A percentile compares a stretch with the other conserved stretches of the same genome.
Evolutionary conservation across 2,797 vertebrate species (phyloP).

Genomic region (Neosilurus mollespiculum): DNA sequence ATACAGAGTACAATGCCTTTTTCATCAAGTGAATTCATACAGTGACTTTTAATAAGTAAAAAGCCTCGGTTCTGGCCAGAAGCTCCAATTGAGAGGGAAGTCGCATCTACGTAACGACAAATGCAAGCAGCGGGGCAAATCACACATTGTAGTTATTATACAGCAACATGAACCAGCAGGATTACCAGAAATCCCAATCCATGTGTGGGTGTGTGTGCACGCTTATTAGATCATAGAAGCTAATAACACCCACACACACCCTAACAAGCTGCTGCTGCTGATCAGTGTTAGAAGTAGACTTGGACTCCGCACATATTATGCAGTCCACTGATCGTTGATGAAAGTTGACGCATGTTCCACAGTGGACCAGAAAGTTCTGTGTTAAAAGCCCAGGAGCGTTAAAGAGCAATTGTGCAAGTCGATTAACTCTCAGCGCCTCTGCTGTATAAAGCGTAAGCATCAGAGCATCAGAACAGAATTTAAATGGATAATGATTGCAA

Average conservation of each 20-base stretch:
- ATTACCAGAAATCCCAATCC: conserved; percentile 17
- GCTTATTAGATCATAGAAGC: not conserved
- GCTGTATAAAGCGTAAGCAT: not conserved
- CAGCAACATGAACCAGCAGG: conserved; percentile 27
- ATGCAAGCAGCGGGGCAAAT: conserved; percentile 31
- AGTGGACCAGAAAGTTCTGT: conserved; percentile 3
- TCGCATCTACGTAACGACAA: conserved; percentile 22
- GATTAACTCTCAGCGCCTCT: not conserved
- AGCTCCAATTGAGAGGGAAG: conserved; percentile 43
- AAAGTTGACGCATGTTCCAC: not conserved
- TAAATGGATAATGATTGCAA: not conserved
- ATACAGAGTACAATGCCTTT: conserved; percentile 47
- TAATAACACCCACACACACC: conserved; percentile 9
- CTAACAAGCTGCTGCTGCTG: conserved; percentile 8
- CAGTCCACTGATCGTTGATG: conserved; percentile 14
- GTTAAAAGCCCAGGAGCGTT: not conserved
- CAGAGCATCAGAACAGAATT: not conserved
- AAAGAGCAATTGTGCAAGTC: conserved; percentile 5
- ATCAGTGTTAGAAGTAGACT: not conserved
- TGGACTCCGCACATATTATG: not conserved
- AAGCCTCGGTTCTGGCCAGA: conserved; percentile 34
- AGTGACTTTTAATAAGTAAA: conserved; percentile 62
- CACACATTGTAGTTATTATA: conserved; percentile 39
- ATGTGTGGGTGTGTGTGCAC: conserved; percentile 10
- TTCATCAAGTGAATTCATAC: conserved; percentile 53